phyloP scores from a whole-genome alignment of 2,888 invertebrate species.

The Pasiphila rectangulata region DNA sequence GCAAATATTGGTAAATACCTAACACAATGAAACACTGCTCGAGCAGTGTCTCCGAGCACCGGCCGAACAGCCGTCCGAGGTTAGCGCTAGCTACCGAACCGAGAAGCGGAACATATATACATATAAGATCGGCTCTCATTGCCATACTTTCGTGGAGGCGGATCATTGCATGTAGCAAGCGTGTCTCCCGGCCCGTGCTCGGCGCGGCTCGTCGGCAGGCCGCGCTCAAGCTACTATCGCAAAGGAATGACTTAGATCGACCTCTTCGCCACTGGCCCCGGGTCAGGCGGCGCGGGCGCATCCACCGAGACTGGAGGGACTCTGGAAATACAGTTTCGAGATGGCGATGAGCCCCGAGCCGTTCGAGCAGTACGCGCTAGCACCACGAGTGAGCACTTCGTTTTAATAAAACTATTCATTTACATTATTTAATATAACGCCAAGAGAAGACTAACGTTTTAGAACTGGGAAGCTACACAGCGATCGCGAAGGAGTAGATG shows the following conservation, averaged over 20 bases:
- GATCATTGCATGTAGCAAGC: neutral
- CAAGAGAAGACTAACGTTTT: slow-evolving; percentile 15
- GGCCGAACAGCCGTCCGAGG: neutral
- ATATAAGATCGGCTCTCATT: no score
- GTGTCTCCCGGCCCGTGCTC: slow-evolving; percentile 21
- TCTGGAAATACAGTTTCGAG: slow-evolving; percentile 36
- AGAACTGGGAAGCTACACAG: slow-evolving; percentile 15
- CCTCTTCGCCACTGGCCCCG: slow-evolving; percentile 40
- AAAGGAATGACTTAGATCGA: slow-evolving; percentile 65
- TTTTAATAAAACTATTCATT: slow-evolving; percentile 19
- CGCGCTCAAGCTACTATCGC: slow-evolving; percentile 47
- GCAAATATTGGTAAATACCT: slow-evolving; percentile 15
- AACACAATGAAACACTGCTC: slow-evolving; percentile 12
- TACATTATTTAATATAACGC: slow-evolving; percentile 14
- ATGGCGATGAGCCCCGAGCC: slow-evolving; percentile 2
- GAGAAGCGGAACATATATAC: neutral
- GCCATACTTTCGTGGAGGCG: neutral
- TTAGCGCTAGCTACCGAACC: neutral
- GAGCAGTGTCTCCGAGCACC: slow-evolving; percentile 2
- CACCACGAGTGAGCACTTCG: slow-evolving; percentile 56
- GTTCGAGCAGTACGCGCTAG: no score
- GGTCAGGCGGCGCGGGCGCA: slow-evolving; percentile 25
- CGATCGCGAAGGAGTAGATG: slow-evolving; percentile 1
- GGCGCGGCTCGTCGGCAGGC: slow-evolving; percentile 29
- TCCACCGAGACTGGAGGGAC: slow-evolving; percentile 43